Evolutionary conservation across 2,113 vertebrate genomes (phyloP), one percentile per base, ranked within the genome.

Genomic region (Podarcis muralis): DNA sequence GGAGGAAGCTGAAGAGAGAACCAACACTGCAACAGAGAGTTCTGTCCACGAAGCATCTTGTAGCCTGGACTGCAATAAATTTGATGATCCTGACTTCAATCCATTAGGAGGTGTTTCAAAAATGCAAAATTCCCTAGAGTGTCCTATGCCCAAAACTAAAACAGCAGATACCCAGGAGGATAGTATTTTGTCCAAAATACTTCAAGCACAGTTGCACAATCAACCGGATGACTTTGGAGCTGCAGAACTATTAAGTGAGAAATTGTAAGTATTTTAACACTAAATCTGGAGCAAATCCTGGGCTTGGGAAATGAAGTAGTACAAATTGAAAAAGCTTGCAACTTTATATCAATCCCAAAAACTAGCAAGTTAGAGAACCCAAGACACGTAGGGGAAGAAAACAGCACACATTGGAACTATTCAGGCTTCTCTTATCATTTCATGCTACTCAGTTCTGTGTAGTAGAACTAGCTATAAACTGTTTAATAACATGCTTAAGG

Each of bases 1-100:
- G 0, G 90, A 92, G 78, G 91, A 85, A 78, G 30, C 27, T 0
- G 89, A 94, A 82, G 90, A 87, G 53, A 89, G 93, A 83, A 81
- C 1, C 37, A 87, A 85, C 86, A 89, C n/a, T 91, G 7, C 27
- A 59, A 80, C 66, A 0, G 84, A 93, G 5, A 12, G 84, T 62
- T 93, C 94, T 22, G n/a, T 93, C 79, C 89, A 95, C 32, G 97
- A 90, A 92, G 94, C 91, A 12, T 94, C 97, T 25, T 98, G 97
- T 62, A 90, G 90, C 0, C 93, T 97, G 85, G 96, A 97, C 87
- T 96, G 94, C 95, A 96, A 96, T 30, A 95, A 97, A 62, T 87
- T 97, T 84, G 97, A 62, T 62, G 59, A 98, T 90, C 97, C 97
- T 0, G 94, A 97, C 94, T 97, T 97, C 35, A 97, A 96, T 92